Base-by-base conservation (phyloP, 2,797 vertebrate genomes). In the Halcyon smyrnensis region DNA sequence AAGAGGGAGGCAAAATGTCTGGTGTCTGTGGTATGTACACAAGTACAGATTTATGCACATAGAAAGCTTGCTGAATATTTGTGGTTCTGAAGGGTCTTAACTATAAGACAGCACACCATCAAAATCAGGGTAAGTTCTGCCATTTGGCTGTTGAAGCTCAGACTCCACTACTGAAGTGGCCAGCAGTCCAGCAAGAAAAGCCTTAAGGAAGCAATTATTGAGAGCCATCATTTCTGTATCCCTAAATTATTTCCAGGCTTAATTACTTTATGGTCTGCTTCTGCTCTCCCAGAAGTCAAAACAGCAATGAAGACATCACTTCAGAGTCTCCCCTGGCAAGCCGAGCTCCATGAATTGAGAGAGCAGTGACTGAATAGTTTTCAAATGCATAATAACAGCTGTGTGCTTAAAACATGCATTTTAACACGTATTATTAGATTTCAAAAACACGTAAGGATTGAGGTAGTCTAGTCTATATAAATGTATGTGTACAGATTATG, bases 401-500 rank as follows among this genome's bases (percentile, higher is more conserved):
- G 12, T 1, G 10, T 62, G 39, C 45, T 81, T 51, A 69, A 75
- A 74, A 68, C 6, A 28, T 7, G 18, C 18, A 41, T 50, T 94
- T 85, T 90, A 75, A 67, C 3, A 23, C 5, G 32, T 8, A 60
- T 76, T 83, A 64, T 50, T 57, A 48, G 8, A 75, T 71, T 70
- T 91, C 81, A 43, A 81, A 77, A 78, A 39, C 9, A 39, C 8
- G 8, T 13, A 71, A 64, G 28, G 12, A 83, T 6, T 16, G 37
- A 86, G 17, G 11, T 36, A 80, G 21, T 56, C 39, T 54, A 80
- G 32, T 46, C 37, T 45, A 14, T 23, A 64, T 39, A 43, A 88
- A 41, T 0, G 0, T 21, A 62, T 7, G 2, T 17, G 3, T 10
- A 77, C 16, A 70, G 30, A 21, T 28, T 28, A 70, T 1, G 8